Evolutionary conservation across 2,113 vertebrate species (phyloP), one percentile per base, ranked within the genome.

Genomic region (Chascanopsetta lugubris): DNA sequence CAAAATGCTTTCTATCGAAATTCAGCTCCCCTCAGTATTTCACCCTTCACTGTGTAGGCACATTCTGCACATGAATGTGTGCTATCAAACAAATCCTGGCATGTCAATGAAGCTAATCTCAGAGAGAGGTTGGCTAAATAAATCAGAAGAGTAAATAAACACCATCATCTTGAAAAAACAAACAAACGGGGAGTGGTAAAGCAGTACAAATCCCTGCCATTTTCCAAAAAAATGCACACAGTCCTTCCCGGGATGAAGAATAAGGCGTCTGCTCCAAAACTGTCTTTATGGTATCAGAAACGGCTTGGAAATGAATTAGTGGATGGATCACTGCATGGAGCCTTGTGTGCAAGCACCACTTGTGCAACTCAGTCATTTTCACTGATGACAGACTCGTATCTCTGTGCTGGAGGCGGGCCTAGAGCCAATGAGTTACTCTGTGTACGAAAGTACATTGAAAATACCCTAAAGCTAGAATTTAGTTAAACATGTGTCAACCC

Each of bases 271-370:
- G 90, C 83, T 90, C 84, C 87, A 90, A 92, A 87, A 93, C 90
- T 87, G 88, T 92, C 89, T 93, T 94, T 90, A 92, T 76, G 84
- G 87, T 85, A 84, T 93, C 88, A 91, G 86, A 88, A 92, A 88
- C 89, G 84, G 85, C 83, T 87, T 90, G 81, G 90, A 84, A 88
- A 88, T 82, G 66, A 85, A 94, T 94, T 91, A 93, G 85, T 91
- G 75, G 67, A 83, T 83, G 62, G 88, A 92, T 93, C 89, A 90
- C 62, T 84, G n/a, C n/a, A n/a, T n/a, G 67, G 80, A 90, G 75
- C 70, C 86, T 75, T 57, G 77, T 84, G 79, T 75, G 61, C 61
- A 86, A 82, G 71, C 64, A 87, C 75, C 83, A 91, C 86, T 85
- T 85, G 78, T 87, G 85, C 87, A 87, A 77, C 87, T 88, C 91